Evolutionary conservation across 2,888 invertebrate genomes (phyloP).

Genomic region (Uropetala carovei): DNA sequence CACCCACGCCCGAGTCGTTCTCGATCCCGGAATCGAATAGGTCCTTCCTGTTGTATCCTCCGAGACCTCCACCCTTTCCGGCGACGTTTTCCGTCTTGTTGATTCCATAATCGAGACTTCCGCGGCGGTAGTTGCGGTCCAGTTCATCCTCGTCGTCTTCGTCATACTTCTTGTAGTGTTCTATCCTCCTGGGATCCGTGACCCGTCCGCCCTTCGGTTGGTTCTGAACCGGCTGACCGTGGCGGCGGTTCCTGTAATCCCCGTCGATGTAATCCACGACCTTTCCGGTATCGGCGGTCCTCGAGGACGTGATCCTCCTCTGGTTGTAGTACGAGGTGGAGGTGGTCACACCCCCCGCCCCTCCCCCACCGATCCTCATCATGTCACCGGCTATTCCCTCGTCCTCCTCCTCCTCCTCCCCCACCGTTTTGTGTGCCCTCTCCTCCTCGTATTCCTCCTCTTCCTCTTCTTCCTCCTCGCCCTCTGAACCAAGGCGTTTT

Average conservation of each 20-base stretch:
- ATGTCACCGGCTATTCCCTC: conserved; percentile 16
- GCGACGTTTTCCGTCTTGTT: conserved; percentile 72
- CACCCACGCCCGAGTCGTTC: conserved; percentile 58
- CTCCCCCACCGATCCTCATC: conserved; percentile 46
- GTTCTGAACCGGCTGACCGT: neutral
- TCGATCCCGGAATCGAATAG: conserved; percentile 73
- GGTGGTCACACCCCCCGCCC: conserved; percentile 40
- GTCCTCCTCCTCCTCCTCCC: conserved; percentile 62
- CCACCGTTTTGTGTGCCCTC: conserved; percentile 73
- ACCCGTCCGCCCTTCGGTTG: neutral
- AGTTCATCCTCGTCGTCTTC: conserved; percentile 54
- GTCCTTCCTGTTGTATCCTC: conserved; percentile 73
- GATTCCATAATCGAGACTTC: conserved; percentile 72
- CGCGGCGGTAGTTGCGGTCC: conserved; percentile 34
- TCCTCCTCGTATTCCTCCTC: conserved; percentile 76
- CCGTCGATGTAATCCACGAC: conserved; percentile 50
- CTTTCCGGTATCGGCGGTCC: conserved; percentile 44
- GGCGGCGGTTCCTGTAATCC: conserved; percentile 32
- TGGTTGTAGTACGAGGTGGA: conserved; percentile 43
- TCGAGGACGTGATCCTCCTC: conserved; percentile 36
- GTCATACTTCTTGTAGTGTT: conserved; percentile 42
- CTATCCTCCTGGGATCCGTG: conserved; percentile 46
- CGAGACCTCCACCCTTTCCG: neutral
- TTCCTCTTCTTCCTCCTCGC: conserved; percentile 66
- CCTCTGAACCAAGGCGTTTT: conserved; percentile 83